Evolutionary conservation across 2,113 vertebrate genomes (phyloP).

Genomic region (Labrus mixtus): DNA sequence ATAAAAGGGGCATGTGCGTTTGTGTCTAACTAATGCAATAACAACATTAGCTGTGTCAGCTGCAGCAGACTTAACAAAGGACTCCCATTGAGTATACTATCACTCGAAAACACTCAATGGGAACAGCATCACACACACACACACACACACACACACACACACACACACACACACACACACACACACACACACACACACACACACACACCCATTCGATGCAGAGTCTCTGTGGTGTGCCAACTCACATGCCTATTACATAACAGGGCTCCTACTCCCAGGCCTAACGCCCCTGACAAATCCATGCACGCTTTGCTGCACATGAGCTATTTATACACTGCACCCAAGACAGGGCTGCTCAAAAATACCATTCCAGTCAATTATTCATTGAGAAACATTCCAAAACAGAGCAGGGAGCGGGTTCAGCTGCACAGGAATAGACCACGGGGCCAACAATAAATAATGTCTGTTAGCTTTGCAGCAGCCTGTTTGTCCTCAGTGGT

Average conservation of each 20-base stretch:
- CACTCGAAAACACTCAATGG: slow-evolving; percentile 73
- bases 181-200: slow-evolving; percentile 27
- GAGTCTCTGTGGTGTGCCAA: slow-evolving; percentile 73
- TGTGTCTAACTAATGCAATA: slow-evolving; percentile 12
- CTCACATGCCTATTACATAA: slow-evolving; percentile 87
- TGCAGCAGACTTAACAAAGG: slow-evolving; percentile 61
- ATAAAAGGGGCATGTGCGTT: slow-evolving; percentile 1
- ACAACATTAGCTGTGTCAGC: slow-evolving; percentile 48
- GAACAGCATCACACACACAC: slow-evolving; percentile 54
- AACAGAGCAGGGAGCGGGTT: slow-evolving; percentile 54
- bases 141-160: slow-evolving; percentile 43
- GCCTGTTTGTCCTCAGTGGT: slow-evolving; percentile 44
- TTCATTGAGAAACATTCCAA: slow-evolving; percentile 81
- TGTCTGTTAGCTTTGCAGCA: slow-evolving; percentile 50
- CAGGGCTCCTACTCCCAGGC: slow-evolving; percentile 71
- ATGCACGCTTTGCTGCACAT: slow-evolving; percentile 81
- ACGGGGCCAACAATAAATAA: slow-evolving; percentile 58
- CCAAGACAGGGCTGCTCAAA: slow-evolving; percentile 73
- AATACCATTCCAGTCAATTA: slow-evolving; percentile 79
- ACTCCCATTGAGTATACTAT: slow-evolving; percentile 62
- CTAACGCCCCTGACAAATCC: slow-evolving; percentile 75
- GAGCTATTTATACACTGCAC: slow-evolving; percentile 80
- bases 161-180: slow-evolving; percentile 34
- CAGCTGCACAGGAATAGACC: slow-evolving; percentile 63
- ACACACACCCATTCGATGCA: slow-evolving; percentile 73